Conservation (phyloP, 2,888 invertebrate genomes). For the Helleia helle region DNA sequence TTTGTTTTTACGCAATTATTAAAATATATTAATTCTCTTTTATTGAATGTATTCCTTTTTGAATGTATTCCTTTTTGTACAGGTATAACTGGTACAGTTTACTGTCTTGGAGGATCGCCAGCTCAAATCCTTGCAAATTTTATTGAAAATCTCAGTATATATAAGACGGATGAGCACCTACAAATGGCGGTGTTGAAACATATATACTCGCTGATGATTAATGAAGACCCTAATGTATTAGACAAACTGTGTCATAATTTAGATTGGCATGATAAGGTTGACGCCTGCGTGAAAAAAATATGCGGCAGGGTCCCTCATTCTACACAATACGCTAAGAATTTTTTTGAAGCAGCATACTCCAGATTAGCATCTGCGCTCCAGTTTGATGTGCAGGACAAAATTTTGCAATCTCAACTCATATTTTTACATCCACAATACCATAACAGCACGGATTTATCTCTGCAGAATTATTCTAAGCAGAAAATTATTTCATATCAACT, state of each 20-base stretch:
- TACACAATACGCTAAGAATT: slow-evolving; percentile 31
- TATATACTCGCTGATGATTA: slow-evolving; percentile 25
- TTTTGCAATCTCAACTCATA: not conserved
- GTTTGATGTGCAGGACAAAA: not conserved
- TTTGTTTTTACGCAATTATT: no score
- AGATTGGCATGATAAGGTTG: slow-evolving; percentile 33
- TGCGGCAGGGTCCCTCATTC: slow-evolving; percentile 30
- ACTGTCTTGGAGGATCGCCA: slow-evolving; percentile 38
- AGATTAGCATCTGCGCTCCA: slow-evolving; percentile 11
- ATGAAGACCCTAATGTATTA: slow-evolving; percentile 18
- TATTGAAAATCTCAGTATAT: slow-evolving; percentile 21
- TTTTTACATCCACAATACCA: no score
- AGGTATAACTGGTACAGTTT: slow-evolving; percentile 40
- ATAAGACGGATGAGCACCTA: slow-evolving; percentile 22
- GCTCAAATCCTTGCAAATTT: slow-evolving; percentile 26
- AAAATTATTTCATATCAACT: no score
- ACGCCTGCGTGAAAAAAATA: slow-evolving; percentile 28
- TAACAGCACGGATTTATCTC: no score
- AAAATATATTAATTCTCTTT: no score
- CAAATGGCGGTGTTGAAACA: slow-evolving; percentile 27
- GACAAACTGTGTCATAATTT: slow-evolving; percentile 8
- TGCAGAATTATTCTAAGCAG: no score
- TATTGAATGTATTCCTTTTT: no score
- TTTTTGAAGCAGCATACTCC: slow-evolving; percentile 31
- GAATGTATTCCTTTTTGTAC: no score